phyloP scores from a whole-genome alignment of 2,113 vertebrate genomes.

The Dipodomys spectabilis region DNA sequence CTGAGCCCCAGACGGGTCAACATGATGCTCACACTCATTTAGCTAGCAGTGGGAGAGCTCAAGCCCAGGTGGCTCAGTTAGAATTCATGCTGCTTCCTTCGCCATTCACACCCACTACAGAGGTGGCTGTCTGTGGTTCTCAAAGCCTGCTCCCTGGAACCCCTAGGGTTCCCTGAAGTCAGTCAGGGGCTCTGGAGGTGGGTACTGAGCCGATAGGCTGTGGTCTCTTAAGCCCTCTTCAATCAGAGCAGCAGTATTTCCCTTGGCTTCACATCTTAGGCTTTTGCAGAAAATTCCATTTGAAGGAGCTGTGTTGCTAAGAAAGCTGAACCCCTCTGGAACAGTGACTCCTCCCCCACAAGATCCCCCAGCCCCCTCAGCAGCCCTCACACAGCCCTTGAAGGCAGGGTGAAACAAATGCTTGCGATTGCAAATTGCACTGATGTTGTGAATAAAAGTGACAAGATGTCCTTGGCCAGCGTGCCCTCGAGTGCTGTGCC shows the following conservation, averaged over 20 bases:
- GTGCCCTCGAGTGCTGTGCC: neutral
- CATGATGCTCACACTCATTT: neutral
- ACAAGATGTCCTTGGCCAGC: constrained; percentile 16
- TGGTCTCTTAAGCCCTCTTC: neutral
- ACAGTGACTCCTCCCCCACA: fast-evolving
- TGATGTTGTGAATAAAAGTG: constrained; percentile 25
- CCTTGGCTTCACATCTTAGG: neutral
- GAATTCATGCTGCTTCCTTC: neutral
- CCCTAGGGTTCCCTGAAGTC: neutral
- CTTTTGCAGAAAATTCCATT: neutral
- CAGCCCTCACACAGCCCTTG: neutral
- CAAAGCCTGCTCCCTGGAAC: neutral
- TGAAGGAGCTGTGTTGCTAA: neutral
- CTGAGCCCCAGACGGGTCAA: neutral
- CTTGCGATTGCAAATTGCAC: constrained; percentile 25
- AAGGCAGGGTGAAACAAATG: neutral
- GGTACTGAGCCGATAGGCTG: neutral
- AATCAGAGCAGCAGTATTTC: neutral
- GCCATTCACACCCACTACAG: neutral
- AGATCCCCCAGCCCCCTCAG: neutral
- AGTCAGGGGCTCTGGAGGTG: neutral
- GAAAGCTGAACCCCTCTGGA: neutral
- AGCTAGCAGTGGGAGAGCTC: neutral
- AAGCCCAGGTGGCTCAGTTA: neutral
- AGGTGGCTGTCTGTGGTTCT: neutral